Evolutionary conservation across 2,113 vertebrate species (phyloP).

Genomic region (Theristicus caerulescens): DNA sequence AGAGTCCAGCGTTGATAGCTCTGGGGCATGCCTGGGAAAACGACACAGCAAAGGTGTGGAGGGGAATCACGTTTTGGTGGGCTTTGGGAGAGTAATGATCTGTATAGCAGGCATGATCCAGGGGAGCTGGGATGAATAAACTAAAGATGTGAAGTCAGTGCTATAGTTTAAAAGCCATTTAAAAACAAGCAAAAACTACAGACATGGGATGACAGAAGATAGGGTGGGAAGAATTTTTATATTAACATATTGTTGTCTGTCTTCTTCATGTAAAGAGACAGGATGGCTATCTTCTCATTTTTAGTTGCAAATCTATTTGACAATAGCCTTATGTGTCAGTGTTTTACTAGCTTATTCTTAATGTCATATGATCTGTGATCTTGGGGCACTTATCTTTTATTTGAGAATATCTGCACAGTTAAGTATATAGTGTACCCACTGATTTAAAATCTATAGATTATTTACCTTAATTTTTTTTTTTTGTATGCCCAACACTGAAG

Average conservation of each 20-base stretch:
- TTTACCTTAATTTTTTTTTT: not conserved
- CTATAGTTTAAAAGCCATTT: not conserved
- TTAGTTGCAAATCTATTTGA: not conserved
- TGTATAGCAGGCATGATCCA: not conserved
- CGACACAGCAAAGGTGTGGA: not conserved
- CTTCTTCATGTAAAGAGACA: not conserved
- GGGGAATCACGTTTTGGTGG: not conserved
- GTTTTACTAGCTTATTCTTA: not conserved
- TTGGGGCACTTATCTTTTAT: not conserved
- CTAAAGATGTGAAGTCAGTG: not conserved
- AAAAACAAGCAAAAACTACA: not conserved
- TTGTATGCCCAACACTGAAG: not conserved
- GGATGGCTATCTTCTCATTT: not conserved
- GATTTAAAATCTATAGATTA: not conserved
- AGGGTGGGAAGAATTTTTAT: not conserved
- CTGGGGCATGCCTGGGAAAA: not conserved
- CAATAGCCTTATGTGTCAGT: not conserved
- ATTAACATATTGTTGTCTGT: not conserved
- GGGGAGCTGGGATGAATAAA: not conserved
- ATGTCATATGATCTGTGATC: not conserved
- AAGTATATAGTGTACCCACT: not conserved
- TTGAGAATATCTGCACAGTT: not conserved
- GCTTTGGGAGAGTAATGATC: not conserved
- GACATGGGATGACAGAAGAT: not conserved
- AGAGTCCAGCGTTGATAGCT: not conserved